Conservation (phyloP, 2,888 invertebrate species). For the Epistrophella euchroma region DNA sequence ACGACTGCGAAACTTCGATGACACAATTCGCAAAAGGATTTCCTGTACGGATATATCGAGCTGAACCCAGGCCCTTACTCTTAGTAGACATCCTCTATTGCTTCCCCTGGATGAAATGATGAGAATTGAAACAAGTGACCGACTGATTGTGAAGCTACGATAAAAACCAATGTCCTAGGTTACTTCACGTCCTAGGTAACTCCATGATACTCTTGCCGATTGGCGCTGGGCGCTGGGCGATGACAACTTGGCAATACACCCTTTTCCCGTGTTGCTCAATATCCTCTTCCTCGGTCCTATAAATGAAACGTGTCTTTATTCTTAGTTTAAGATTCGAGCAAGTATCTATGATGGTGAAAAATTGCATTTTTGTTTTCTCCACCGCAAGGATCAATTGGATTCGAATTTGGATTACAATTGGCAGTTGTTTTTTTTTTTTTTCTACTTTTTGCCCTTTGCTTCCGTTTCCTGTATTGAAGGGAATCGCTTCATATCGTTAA, state of each 20-base stretch:
- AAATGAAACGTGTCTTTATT: conserved; percentile 7
- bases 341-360: conserved; percentile 48
- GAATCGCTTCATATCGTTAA: conserved; percentile 63
- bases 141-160: conserved; percentile 68
- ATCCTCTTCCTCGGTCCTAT: not conserved
- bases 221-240: not conserved
- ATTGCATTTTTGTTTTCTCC: conserved; percentile 67
- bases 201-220: conserved; percentile 21
- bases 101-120: conserved; percentile 37
- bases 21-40: conserved; percentile 66
- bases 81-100: not conserved
- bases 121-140: conserved; percentile 75
- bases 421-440: conserved; percentile 29
- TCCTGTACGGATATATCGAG: conserved; percentile 59
- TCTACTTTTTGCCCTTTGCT: conserved; percentile 41
- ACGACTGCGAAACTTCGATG: conserved; percentile 44
- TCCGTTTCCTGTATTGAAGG: conserved; percentile 61
- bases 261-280: not conserved
- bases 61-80: conserved; percentile 38
- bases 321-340: conserved; percentile 51
- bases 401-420: conserved; percentile 74
- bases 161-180: conserved; percentile 63
- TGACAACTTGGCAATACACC: conserved; percentile 49
- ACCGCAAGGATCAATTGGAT: conserved; percentile 73
- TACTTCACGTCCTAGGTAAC: conserved; percentile 35